These are phyloP conservation scores for Laterallus jamaicensis DNA, from an alignment of 2,113 vertebrate species.

Conservation along the genomic window DNA sequence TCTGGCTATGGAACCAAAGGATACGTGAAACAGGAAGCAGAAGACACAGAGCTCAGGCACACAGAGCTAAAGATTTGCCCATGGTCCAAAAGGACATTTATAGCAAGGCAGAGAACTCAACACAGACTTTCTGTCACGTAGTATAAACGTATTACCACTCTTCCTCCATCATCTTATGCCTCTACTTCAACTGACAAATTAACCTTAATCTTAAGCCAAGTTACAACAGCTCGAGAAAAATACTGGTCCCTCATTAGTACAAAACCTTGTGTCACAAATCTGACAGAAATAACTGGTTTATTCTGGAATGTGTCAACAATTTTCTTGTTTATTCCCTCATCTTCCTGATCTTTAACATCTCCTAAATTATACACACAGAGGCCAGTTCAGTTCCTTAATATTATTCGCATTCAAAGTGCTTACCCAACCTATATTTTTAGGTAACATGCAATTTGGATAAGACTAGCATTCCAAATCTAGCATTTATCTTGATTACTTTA, in stretches of 20 bases:
- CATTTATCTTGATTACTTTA: conserved; percentile 56
- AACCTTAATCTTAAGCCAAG: neutral
- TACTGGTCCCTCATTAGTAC: neutral
- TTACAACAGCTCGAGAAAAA: conserved; percentile 12
- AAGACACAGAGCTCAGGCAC: neutral
- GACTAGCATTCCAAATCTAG: conserved; percentile 39
- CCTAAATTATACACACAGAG: neutral
- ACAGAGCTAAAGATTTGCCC: neutral
- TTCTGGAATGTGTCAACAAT: neutral
- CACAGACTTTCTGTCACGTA: neutral
- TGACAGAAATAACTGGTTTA: neutral
- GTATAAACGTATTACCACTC: neutral
- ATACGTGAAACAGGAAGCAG: neutral
- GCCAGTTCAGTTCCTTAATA: neutral
- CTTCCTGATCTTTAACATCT: neutral
- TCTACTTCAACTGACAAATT: conserved; percentile 20
- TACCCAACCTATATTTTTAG: conserved; percentile 49
- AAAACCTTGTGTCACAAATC: neutral
- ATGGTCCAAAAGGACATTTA: neutral
- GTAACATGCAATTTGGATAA: conserved; percentile 49
- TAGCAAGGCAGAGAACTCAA: neutral
- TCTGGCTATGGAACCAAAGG: neutral
- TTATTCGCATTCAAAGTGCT: conserved; percentile 26
- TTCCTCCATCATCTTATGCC: neutral
- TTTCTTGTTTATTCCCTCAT: neutral